Conservation (phyloP, 2,113 vertebrate genomes). For the Oncorhynchus masou region DNA sequence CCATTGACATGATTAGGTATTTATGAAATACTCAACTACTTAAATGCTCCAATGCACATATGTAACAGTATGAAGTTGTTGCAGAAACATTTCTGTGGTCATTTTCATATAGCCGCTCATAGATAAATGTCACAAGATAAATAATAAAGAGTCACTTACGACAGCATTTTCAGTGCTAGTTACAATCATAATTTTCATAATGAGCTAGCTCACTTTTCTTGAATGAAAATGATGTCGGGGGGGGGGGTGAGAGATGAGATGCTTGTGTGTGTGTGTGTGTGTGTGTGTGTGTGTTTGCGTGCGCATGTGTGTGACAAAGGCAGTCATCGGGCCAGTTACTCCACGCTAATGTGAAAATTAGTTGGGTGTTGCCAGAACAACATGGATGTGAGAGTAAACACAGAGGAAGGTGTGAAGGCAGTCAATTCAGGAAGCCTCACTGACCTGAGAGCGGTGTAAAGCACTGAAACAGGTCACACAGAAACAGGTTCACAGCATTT, state of each 20-base stretch:
- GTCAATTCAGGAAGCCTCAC: too few species aligned
- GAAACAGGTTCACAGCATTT: too few species aligned
- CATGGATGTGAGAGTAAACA: too few species aligned
- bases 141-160: slow-evolving; percentile 42
- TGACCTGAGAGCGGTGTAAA: too few species aligned
- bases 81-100: slow-evolving; percentile 10
- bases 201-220: too few species aligned
- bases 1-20: slow-evolving; percentile 59
- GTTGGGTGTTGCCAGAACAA: too few species aligned
- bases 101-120: neutral
- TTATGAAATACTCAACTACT: slow-evolving; percentile 51
- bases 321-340: neutral
- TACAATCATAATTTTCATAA: too few species aligned
- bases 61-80: neutral
- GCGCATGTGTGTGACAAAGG: neutral
- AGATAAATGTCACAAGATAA: slow-evolving; percentile 39
- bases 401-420: too few species aligned
- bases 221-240: too few species aligned
- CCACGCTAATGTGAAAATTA: too few species aligned
- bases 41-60: slow-evolving; percentile 34
- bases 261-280: neutral
- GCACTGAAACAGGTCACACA: too few species aligned
- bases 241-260: too few species aligned
- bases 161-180: neutral
- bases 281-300: neutral